Evolutionary conservation across 2,797 vertebrate genomes (phyloP).

Genomic region (Uromys caudimaculatus): DNA sequence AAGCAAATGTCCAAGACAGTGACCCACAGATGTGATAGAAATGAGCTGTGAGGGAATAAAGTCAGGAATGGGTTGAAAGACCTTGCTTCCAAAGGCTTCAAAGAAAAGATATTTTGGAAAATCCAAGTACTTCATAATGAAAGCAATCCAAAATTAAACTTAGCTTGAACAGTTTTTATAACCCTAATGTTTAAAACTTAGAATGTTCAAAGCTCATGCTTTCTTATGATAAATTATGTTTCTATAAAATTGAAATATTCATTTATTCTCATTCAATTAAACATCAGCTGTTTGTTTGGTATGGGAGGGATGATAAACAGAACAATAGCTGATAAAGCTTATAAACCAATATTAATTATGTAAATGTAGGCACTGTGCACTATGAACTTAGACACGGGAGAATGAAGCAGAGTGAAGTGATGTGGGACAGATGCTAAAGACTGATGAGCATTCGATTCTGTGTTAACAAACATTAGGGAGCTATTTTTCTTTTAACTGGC

Average conservation of each 20-base stretch:
- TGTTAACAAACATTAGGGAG: neutral
- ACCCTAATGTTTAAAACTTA: neutral
- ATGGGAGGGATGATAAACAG: neutral
- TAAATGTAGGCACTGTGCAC: neutral
- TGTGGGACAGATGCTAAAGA: neutral
- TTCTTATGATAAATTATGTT: neutral
- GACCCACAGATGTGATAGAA: neutral
- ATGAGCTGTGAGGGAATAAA: neutral
- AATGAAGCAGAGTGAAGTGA: neutral
- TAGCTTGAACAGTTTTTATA: conserved; percentile 10
- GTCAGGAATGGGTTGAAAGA: neutral
- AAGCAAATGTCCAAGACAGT: neutral
- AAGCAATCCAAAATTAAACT: neutral
- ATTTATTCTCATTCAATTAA: conserved; percentile 12
- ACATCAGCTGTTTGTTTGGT: neutral
- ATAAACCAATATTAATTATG: neutral
- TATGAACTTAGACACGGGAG: neutral
- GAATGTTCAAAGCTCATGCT: neutral
- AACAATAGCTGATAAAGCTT: neutral
- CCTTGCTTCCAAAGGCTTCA: neutral
- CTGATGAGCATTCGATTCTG: neutral
- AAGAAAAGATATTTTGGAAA: conserved; percentile 14
- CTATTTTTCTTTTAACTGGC: neutral
- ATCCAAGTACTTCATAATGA: neutral
- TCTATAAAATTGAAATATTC: neutral